phyloP scores from a whole-genome alignment of 2,888 invertebrate genomes.

The Globia sparganii region DNA sequence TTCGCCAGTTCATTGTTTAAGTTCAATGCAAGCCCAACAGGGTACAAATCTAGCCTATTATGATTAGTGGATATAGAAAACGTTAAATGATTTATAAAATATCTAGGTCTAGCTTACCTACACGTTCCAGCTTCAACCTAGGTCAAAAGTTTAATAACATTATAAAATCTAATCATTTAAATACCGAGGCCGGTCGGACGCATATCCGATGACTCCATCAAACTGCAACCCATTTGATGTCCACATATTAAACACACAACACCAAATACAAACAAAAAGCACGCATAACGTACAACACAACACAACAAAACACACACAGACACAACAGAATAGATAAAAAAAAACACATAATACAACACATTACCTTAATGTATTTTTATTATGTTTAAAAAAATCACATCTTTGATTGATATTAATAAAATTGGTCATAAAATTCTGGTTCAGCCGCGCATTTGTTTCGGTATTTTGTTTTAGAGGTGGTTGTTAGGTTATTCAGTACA shows the following conservation, averaged over 20 bases:
- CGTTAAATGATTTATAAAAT: not conserved
- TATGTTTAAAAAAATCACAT: not conserved
- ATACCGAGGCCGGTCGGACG: constrained; percentile 23
- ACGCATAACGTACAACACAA: not conserved
- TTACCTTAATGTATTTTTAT: not conserved
- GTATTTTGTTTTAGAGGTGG: not conserved
- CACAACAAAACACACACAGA: not conserved
- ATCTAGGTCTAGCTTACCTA: not conserved
- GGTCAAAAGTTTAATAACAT: constrained; percentile 38
- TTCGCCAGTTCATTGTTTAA: not conserved
- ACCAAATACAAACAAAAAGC: not conserved
- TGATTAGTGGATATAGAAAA: not conserved
- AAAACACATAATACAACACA: not conserved
- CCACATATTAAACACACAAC: not conserved
- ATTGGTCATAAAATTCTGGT: too few relatives aligned
- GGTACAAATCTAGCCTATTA: not conserved
- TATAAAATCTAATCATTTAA: constrained; percentile 20
- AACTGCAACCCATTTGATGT: not conserved
- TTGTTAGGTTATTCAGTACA: not conserved
- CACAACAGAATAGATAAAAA: not conserved
- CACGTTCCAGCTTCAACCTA: constrained; percentile 1
- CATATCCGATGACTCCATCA: constrained; percentile 31
- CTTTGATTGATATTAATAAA: not conserved
- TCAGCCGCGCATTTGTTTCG: not conserved
- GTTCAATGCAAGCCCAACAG: not conserved